Percentiles rank a stretch among this genome's conserved stretches.
phyloP scores from a whole-genome alignment of 2,113 vertebrate genomes.

The Odontesthes bonariensis region DNA sequence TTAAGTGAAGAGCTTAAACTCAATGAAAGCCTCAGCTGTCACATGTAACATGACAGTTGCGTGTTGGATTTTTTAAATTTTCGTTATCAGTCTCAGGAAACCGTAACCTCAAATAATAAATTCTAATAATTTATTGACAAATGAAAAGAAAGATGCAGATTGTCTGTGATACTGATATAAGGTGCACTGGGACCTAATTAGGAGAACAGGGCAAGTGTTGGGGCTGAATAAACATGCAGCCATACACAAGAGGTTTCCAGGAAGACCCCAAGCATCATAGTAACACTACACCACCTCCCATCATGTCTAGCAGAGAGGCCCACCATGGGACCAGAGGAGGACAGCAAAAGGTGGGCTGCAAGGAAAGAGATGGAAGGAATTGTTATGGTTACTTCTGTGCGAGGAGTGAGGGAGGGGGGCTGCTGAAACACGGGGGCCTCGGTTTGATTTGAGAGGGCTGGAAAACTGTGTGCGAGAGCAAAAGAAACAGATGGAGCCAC shows the following conservation, averaged over 20 bases:
- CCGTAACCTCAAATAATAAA: not conserved
- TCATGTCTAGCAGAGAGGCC: constrained; percentile 52
- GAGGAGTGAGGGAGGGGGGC: constrained; percentile 24
- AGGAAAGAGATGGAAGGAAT: constrained; percentile 21
- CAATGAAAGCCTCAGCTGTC: not conserved
- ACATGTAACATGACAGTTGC: not conserved
- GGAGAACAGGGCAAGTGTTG: constrained; percentile 28
- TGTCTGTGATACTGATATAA: constrained; percentile 29
- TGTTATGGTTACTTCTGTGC: constrained; percentile 29
- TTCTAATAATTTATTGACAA: constrained; percentile 6
- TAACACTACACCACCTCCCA: constrained; percentile 59
- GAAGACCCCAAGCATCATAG: constrained; percentile 53
- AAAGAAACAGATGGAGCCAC: constrained; percentile 53
- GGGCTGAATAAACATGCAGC: constrained; percentile 61
- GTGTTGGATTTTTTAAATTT: too few species aligned
- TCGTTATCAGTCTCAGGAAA: not conserved
- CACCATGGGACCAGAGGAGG: constrained; percentile 45
- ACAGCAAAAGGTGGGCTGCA: constrained; percentile 28
- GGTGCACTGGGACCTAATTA: constrained; percentile 66
- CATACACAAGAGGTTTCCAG: constrained; percentile 51
- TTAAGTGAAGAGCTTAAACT: not conserved
- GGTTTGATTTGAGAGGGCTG: constrained; percentile 17
- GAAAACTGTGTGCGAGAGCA: constrained; percentile 22
- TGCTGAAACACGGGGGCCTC: constrained; percentile 26
- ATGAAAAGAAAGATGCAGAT: constrained; percentile 23